These are phyloP conservation scores for Lagenorhynchus albirostris DNA, from an alignment of 2,113 vertebrate genomes.

Conservation along the genomic window DNA sequence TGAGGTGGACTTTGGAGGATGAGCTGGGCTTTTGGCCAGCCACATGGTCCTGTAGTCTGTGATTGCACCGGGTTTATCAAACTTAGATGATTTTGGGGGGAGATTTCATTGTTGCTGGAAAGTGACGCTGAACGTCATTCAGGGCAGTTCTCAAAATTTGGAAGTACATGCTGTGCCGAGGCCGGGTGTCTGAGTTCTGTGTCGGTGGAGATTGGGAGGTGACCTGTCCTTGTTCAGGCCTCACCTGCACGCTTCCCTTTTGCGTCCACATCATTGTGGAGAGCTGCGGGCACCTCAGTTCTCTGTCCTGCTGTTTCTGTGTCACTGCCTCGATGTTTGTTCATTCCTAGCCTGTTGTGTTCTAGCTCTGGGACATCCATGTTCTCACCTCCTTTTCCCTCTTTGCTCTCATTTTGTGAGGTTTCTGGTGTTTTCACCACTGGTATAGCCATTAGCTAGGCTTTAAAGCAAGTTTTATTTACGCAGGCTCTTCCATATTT, in stretches of 20 bases:
- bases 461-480: neutral
- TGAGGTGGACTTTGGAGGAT: neutral
- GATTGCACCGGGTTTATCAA: fast-evolving
- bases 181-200: neutral
- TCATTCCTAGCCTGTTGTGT: too few relatives aligned
- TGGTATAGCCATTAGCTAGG: neutral
- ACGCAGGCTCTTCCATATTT: fast-evolving
- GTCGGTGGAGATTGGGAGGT: neutral
- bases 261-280: fast-evolving
- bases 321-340: fast-evolving
- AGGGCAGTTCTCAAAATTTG: neutral
- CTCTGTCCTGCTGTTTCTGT: fast-evolving
- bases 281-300: fast-evolving
- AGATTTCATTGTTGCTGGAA: neutral
- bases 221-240: neutral
- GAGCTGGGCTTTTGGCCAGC: neutral
- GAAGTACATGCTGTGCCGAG: fast-evolving
- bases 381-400: neutral
- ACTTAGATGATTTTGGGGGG: neutral
- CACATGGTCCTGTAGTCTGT: fast-evolving
- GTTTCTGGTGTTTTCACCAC: neutral
- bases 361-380: neutral
- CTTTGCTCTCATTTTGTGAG: neutral
- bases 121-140: neutral
- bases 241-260: fast-evolving